Evolutionary conservation across 2,797 vertebrate genomes (phyloP), one percentile per base, ranked within the genome.

Genomic region (Austrolebias charrua): DNA sequence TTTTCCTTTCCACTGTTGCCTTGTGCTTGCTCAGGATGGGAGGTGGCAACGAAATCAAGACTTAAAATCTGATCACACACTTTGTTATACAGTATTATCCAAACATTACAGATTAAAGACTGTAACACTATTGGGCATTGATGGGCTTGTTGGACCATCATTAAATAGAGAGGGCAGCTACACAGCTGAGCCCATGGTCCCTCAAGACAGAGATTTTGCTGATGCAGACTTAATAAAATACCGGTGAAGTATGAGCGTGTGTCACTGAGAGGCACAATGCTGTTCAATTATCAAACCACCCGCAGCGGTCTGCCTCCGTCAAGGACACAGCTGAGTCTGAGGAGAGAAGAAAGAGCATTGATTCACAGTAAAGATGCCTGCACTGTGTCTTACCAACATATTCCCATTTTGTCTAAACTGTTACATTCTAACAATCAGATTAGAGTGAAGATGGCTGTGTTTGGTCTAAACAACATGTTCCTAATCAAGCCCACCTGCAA

Each of bases 81-180:
- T 33, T 33, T 33, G 6, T 33, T 33, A 6, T 9, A 33, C 6
- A 33, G 6, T 6, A 33, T 40, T 6, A 33, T 40, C 38, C 12
- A 40, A 40, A 40, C 38, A 40, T 40, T 13, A 40, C 10, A 8
- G 6, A 35, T 6, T 35, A 35, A 35, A 35, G 33, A 8, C 33
- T 35, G 7, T 35, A 35, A 24, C 8, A 7, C 33, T 8, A 7
- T 35, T 35, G 33, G 33, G 33, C 7, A 35, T 1, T 35, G 33
- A 35, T 4, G 19, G n/a, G 10, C 18, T 18, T 18, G 16, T 9
- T 19, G 10, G 51, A 5, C 18, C 10, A 18, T 79, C 65, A 78
- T 78, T 86, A 85, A 88, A 71, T 61, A 82, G 78, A 73, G 64
- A 81, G 82, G 83, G 75, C 73, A 72, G 63, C 71, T 78, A 60